Evolutionary conservation across 1,140 invertebrate species (phyloP), one percentile per base, ranked within the genome.

Genomic region (Rhagoletis pomonella): DNA sequence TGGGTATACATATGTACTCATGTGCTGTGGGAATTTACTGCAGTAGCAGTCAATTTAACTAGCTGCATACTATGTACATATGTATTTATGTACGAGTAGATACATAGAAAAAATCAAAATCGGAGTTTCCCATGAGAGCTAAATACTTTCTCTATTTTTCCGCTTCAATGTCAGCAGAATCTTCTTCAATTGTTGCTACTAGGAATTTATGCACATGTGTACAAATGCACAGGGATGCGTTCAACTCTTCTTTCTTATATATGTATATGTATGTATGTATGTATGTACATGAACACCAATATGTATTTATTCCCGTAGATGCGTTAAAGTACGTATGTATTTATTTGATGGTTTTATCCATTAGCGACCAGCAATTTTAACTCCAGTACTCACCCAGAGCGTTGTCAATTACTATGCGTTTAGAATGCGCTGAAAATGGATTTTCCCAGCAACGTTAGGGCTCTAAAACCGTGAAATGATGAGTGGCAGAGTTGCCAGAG

Each of bases 311-410:
- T 58, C 55, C 1, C 29, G 29, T 29, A 29, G 29, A 29, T 29
- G 0, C 29, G 29, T 29, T 29, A 29, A 29, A 29, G 29, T 29
- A 29, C 1, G 29, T 29, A 29, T 29, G 29, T 29, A 29, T 29
- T 29, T 29, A 29, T 17, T 67, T 81, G 12, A 81, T 81, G 42
- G 14, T 81, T 81, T 12, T 42, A 81, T 81, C 50, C 47, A 81
- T 55, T 81, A 81, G 9, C 73, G n/a, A 17, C 73, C 17, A 55
- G 73, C 73, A 81, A 81, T 81, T 81, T 81, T n/a, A 81, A 73
- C 67, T 81, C n/a, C 73, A 81, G 29, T 81, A 19, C 47, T 17
- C 10, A 62, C 47, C 6, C 44, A 19, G 73, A 81, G 47, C 14
- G 44, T 81, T 81, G 73, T 81, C 47, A 55, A 81, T 81, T 81